These are phyloP conservation scores for Sphaerophoria taeniata DNA, from an alignment of 2,888 invertebrate genomes.

Conservation along the genomic window DNA sequence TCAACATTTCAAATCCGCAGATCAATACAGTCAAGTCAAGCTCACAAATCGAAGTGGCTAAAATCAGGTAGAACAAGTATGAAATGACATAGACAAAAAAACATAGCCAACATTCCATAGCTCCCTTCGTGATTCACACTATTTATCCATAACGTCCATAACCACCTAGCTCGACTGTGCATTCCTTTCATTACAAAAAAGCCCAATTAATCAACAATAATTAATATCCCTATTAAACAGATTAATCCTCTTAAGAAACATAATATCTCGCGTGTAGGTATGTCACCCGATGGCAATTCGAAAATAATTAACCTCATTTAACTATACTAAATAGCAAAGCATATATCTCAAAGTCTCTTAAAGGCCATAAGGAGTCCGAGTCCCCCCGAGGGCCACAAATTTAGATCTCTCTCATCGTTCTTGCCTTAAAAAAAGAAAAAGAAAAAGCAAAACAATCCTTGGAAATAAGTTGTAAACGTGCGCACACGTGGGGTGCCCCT, in stretches of 20 bases:
- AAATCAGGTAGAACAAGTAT: too few relatives aligned
- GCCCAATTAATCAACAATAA: neutral
- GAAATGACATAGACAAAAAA: too few relatives aligned
- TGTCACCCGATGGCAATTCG: constrained; percentile 14
- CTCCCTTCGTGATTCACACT: neutral
- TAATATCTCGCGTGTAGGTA: constrained; percentile 28
- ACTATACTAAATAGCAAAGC: constrained; percentile 62
- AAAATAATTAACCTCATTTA: constrained; percentile 59
- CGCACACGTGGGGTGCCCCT: constrained; percentile 75
- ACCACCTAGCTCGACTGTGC: too few relatives aligned
- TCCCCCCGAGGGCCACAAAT: constrained; percentile 20
- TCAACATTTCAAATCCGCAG: too few relatives aligned
- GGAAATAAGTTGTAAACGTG: constrained; percentile 73
- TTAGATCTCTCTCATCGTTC: neutral
- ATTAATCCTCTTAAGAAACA: constrained; percentile 16
- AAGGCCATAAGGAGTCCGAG: neutral
- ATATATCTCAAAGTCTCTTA: constrained; percentile 12
- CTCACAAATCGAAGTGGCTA: too few relatives aligned
- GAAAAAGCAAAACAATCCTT: constrained; percentile 3
- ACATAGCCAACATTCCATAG: constrained; percentile 1
- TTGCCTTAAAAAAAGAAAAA: neutral
- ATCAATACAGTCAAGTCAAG: too few relatives aligned
- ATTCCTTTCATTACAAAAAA: neutral
- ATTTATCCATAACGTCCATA: neutral
- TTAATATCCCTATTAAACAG: constrained; percentile 14